Evolutionary conservation across 2,888 invertebrate genomes (phyloP).

Genomic region (Limnephilus rhombicus): DNA sequence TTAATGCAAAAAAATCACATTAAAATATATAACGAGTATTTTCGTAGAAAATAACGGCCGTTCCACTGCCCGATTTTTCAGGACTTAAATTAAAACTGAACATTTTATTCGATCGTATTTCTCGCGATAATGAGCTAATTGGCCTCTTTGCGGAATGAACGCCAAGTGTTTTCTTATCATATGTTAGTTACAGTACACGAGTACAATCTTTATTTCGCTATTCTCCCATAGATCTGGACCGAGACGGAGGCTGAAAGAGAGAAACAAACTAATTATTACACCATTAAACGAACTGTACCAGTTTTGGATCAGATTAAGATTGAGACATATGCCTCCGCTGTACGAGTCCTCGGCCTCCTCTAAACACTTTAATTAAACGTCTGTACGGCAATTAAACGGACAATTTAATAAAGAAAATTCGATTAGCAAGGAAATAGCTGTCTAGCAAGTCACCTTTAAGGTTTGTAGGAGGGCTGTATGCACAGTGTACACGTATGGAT

Average conservation of each 20-base stretch:
- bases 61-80: not conserved
- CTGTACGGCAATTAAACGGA: not conserved
- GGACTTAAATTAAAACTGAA: not conserved
- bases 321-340: not conserved
- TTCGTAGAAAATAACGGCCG: not conserved
- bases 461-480: not conserved
- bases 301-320: slow-evolving; percentile 16
- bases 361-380: not conserved
- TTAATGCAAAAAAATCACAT: too few species aligned
- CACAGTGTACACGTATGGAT: not conserved
- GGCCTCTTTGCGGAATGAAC: not conserved
- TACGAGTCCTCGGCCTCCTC: not conserved
- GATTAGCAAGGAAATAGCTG: not conserved
- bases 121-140: not conserved
- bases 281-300: slow-evolving; percentile 6
- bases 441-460: not conserved
- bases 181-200: not conserved
- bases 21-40: too few species aligned
- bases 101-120: not conserved
- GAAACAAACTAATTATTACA: not conserved
- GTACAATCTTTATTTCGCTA: not conserved
- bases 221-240: not conserved
- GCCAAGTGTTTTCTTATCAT: not conserved
- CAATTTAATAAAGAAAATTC: not conserved
- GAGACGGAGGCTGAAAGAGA: not conserved